Evolutionary conservation across 2,797 vertebrate species (phyloP).

Genomic region (Micrastur ruficollis): DNA sequence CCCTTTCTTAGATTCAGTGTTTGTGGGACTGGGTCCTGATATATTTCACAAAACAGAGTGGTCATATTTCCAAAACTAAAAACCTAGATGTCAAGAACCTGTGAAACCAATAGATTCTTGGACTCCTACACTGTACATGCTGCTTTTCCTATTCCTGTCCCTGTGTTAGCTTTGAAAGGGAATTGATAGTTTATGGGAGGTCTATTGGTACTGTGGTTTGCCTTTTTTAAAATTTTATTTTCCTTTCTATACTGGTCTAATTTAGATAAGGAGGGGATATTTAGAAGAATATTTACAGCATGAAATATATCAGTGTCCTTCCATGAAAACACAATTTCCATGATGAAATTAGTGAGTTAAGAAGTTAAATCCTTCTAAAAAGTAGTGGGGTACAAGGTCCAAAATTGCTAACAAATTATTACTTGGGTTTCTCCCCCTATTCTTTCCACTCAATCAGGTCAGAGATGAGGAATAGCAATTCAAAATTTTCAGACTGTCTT

Average conservation of each 20-base stretch:
- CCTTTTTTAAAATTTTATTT: neutral
- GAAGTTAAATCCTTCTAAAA: neutral
- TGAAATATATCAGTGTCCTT: neutral
- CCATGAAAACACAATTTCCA: neutral
- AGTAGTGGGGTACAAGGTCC: neutral
- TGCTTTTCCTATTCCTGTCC: neutral
- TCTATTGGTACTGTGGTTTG: neutral
- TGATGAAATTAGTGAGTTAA: neutral
- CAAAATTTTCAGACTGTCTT: neutral
- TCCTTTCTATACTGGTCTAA: neutral
- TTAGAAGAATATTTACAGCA: neutral
- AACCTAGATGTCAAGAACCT: neutral
- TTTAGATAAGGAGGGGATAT: neutral
- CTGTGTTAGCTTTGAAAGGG: neutral
- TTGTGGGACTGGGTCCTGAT: neutral
- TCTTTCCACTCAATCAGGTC: neutral
- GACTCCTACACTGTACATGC: neutral
- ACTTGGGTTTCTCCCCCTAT: neutral
- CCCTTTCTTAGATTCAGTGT: neutral
- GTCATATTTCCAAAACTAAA: neutral
- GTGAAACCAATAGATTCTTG: neutral
- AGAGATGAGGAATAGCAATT: neutral
- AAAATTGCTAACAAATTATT: neutral
- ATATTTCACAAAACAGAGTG: neutral
- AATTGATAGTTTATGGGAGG: neutral